Percentiles rank a stretch among this genome's conserved stretches.
These are phyloP conservation scores for Diplazon laetatorius DNA, from an alignment of 2,888 invertebrate species.

Conservation along the genomic window DNA sequence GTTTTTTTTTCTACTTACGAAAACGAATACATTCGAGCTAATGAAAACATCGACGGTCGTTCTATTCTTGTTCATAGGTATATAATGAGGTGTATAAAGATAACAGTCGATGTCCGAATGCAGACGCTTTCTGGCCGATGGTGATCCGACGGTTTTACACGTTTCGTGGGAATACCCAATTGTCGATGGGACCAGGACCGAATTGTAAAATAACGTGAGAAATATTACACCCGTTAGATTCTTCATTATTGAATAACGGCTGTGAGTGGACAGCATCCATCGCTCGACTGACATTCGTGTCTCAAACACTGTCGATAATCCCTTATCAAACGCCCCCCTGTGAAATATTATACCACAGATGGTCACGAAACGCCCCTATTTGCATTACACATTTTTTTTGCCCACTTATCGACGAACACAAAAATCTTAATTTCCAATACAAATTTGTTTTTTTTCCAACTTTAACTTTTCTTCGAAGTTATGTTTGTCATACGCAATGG, in stretches of 20 bases:
- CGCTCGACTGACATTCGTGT: slow-evolving; percentile 31
- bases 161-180: neutral
- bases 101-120: slow-evolving; percentile 84
- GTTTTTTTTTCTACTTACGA: slow-evolving; percentile 70
- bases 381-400: slow-evolving; percentile 35
- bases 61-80: slow-evolving; percentile 84
- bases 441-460: no score
- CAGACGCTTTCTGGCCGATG: slow-evolving; percentile 73
- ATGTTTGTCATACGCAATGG: no score
- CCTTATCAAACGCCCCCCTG: slow-evolving; percentile 69
- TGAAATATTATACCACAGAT: slow-evolving; percentile 71
- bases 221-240: neutral
- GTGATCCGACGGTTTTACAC: slow-evolving; percentile 72
- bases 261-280: slow-evolving; percentile 25
- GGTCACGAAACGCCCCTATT: slow-evolving; percentile 43
- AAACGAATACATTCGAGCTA: slow-evolving; percentile 84
- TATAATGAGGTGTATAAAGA: slow-evolving; percentile 80
- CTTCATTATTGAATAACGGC: slow-evolving; percentile 15
- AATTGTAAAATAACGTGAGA: neutral
- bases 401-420: no score
- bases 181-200: slow-evolving; percentile 10
- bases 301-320: slow-evolving; percentile 11
- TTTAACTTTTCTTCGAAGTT: no score
- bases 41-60: slow-evolving; percentile 84
- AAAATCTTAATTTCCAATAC: no score